Evolutionary conservation across 1,140 invertebrate species (phyloP), one percentile per base, ranked within the genome.

Genomic region (Micrasema longulum): DNA sequence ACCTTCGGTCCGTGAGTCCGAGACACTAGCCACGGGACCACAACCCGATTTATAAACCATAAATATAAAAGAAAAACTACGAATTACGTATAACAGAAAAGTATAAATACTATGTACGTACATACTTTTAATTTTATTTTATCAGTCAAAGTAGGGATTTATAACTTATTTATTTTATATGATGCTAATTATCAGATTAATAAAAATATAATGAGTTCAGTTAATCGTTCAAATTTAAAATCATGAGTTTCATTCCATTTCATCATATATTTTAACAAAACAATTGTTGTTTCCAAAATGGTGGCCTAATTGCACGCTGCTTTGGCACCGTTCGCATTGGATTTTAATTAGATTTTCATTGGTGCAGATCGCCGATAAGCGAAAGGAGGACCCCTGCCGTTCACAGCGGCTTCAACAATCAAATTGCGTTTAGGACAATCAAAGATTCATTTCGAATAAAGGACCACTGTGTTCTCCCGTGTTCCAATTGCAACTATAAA

Each of bases 301-400:
- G 16, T 35, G 16, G 43, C 14, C 36, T 69, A 69, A 69, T 69
- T 69, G 67, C 50, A 48, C 36, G 52, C 53, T 20, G 47, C 31
- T 66, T 52, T 50, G 63, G 62, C 63, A 52, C 18, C 35, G 22
- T 36, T 55, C 10, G 11, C 60, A 62, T 35, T 60, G 53, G 23
- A 16, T 45, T 69, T 69, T 69, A 69, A 69, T 69, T 62, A 41
- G 67, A 48, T 60, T 69, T 62, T 35, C 23, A 69, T 69, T 60
- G 67, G 23, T 1, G 20, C n/a, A 10, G 53, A 69, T 69, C 52
- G 1, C 18, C 26, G 47, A 52, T 38, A 45, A 26, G 66, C 62
- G 18, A n/a, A 16, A 50, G n/a, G 18, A 1, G 45, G 36, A 31
- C 41, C 67, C 67, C 67, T 64, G n/a, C 26, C 43, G n/a, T 57